Conservation (phyloP, 2,888 invertebrate genomes). For the Drosophila tripunctata region DNA sequence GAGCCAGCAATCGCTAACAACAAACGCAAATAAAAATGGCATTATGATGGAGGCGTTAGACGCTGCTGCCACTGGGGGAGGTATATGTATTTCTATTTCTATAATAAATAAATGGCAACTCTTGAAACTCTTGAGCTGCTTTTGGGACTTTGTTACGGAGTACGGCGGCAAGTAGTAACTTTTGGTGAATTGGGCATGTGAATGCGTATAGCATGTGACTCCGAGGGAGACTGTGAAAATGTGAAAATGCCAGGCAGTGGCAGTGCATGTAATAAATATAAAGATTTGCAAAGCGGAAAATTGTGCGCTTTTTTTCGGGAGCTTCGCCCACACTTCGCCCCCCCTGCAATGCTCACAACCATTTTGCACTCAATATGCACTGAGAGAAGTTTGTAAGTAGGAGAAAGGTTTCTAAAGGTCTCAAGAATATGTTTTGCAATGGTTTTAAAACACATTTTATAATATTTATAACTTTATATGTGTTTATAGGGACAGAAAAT, state of each 20-base stretch:
- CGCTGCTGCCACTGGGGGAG: conserved; percentile 4
- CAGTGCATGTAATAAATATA: conserved; percentile 68
- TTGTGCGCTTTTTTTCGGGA: conserved; percentile 48
- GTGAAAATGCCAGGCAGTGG: conserved; percentile 40
- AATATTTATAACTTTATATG: too few species aligned
- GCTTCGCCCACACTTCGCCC: conserved; percentile 15
- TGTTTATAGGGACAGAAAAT: too few species aligned
- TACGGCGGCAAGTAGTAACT: conserved; percentile 26
- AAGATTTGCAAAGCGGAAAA: conserved; percentile 72
- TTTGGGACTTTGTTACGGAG: conserved; percentile 25
- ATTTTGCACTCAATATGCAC: conserved; percentile 23
- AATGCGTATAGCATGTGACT: conserved; percentile 31
- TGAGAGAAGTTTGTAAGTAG: conserved; percentile 16
- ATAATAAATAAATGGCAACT: conserved; percentile 20
- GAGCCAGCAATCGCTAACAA: conserved; percentile 32
- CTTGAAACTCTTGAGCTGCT: conserved; percentile 1
- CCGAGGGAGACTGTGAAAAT: conserved; percentile 14
- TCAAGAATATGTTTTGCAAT: too few species aligned
- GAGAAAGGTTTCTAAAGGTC: too few species aligned
- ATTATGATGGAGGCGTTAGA: conserved; percentile 35
- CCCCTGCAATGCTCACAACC: neutral
- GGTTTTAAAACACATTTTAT: too few species aligned
- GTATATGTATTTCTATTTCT: neutral
- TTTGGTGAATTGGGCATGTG: conserved; percentile 30
- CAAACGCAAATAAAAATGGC: conserved; percentile 45